Base-by-base conservation (phyloP, 2,888 invertebrate genomes). In the Margaritifera margaritifera region DNA sequence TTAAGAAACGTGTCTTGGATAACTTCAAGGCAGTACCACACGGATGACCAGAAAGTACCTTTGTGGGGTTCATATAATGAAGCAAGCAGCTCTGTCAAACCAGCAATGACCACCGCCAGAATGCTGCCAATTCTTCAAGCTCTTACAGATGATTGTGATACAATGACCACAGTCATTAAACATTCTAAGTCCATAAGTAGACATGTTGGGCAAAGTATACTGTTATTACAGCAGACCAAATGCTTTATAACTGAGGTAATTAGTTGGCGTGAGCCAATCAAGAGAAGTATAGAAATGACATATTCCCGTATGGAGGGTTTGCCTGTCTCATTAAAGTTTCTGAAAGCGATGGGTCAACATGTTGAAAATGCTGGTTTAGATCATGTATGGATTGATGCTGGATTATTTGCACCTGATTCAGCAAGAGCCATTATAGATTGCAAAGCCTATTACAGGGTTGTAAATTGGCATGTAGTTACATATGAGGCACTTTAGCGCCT, bases 101-200 rank as follows among this genome's bases (percentile, higher is more conserved):
- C n/a, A 22, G 1, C n/a, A 55, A 67, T 22, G 50, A 27, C 6
- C 24, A 22, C 58, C 22, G 22, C 24, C 2, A 27, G 64, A 24
- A 63, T 55, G 61, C 22, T 64, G 22, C 71, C 67, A 24, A 72
- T 72, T 31, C 52, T 72, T 19, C 65, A 64, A 42, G 69, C 70
- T 57, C 67, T 68, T 57, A 68, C 70, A n/a, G 65, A 73, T 73
- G 58, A 64, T 3, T 64, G 55, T 60, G 65, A 73, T 53, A 73
- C 73, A 11, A 62, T 73, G 8, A 62, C 64, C 6, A 70, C 67
- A 8, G 62, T 67, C 1, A 67, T 69, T 11, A 58, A 66, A 22
- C 24, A 66, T 27, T 73, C 64, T 54, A 27, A 51, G 3, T 42
- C 60, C 42, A 73, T 73, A 19, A 52, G 54, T 22, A 51, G 54